Conservation (phyloP, 2,113 vertebrate species). For the Oncorhynchus keta region DNA sequence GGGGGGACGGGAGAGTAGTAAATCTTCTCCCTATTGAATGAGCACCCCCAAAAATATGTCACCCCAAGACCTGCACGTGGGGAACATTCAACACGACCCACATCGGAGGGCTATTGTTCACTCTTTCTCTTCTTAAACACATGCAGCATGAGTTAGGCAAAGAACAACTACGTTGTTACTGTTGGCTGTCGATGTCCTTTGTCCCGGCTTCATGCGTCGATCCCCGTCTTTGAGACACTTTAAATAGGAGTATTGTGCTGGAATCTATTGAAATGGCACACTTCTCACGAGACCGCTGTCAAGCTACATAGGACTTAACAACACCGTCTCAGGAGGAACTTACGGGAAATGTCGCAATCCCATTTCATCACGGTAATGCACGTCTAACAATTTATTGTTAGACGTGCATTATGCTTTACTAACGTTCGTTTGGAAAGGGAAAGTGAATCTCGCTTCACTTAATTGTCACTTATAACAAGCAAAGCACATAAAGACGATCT, state of each 20-base stretch:
- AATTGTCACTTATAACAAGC: not conserved
- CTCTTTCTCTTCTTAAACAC: not conserved
- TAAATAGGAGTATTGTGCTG: not conserved
- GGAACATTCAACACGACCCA: slow-evolving; percentile 53
- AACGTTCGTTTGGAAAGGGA: not conserved
- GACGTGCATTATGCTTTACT: not conserved
- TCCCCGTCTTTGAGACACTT: slow-evolving; percentile 4
- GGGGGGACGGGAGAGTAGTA: slow-evolving; percentile 44
- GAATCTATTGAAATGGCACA: slow-evolving; percentile 19
- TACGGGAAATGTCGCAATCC: slow-evolving; percentile 1
- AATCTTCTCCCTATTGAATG: slow-evolving; percentile 74
- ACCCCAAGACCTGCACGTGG: slow-evolving; percentile 63
- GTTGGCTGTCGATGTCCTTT: slow-evolving; percentile 26
- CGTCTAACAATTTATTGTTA: not conserved
- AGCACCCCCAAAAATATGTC: slow-evolving; percentile 70
- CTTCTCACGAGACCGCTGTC: not conserved
- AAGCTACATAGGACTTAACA: slow-evolving; percentile 21
- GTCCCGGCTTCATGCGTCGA: slow-evolving; percentile 34
- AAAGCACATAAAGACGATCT: not conserved
- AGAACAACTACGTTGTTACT: slow-evolving; percentile 30
- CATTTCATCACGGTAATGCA: slow-evolving; percentile 28
- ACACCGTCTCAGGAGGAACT: too few relatives aligned
- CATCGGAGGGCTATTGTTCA: slow-evolving; percentile 63
- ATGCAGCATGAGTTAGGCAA: not conserved
- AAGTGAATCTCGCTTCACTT: not conserved